These are phyloP conservation scores for Sisyra nigra DNA, from an alignment of 2,888 invertebrate species.

Conservation along the genomic window DNA sequence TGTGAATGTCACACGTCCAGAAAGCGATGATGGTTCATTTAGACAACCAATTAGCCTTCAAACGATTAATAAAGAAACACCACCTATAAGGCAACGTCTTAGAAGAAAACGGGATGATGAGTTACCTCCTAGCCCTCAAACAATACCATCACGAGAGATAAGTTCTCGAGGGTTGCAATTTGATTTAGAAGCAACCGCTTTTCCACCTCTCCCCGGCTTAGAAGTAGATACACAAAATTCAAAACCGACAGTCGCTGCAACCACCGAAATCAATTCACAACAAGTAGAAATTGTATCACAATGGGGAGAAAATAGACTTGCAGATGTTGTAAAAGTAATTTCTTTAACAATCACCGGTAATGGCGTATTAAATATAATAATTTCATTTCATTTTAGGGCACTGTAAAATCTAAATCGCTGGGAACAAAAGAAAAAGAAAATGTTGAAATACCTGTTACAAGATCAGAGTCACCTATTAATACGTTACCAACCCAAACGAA, in stretches of 20 bases:
- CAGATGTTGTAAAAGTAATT: slow-evolving; percentile 52
- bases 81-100: slow-evolving; percentile 28
- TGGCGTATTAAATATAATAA: not conserved
- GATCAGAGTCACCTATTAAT: not conserved
- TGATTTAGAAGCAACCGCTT: slow-evolving; percentile 62
- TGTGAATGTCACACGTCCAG: too few species aligned
- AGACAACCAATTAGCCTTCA: slow-evolving; percentile 5
- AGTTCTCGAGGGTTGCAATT: slow-evolving; percentile 42
- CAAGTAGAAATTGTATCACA: slow-evolving; percentile 18
- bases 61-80: slow-evolving; percentile 23
- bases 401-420: slow-evolving; percentile 3
- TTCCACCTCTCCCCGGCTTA: slow-evolving; percentile 62
- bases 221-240: slow-evolving; percentile 20
- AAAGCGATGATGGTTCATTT: not conserved
- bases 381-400: slow-evolving; percentile 6
- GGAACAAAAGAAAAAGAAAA: slow-evolving; percentile 1
- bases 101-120: slow-evolving; percentile 27
- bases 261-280: slow-evolving; percentile 16
- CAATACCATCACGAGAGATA: slow-evolving; percentile 20
- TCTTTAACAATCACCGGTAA: not conserved
- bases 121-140: slow-evolving; percentile 19
- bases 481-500: slow-evolving; percentile 13
- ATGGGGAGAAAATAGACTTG: slow-evolving; percentile 44
- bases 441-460: not conserved
- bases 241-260: slow-evolving; percentile 21